Percentiles rank a stretch among this genome's conserved stretches.
Conservation (phyloP, 2,888 invertebrate species). For the Hydroisotoma schaefferi region DNA sequence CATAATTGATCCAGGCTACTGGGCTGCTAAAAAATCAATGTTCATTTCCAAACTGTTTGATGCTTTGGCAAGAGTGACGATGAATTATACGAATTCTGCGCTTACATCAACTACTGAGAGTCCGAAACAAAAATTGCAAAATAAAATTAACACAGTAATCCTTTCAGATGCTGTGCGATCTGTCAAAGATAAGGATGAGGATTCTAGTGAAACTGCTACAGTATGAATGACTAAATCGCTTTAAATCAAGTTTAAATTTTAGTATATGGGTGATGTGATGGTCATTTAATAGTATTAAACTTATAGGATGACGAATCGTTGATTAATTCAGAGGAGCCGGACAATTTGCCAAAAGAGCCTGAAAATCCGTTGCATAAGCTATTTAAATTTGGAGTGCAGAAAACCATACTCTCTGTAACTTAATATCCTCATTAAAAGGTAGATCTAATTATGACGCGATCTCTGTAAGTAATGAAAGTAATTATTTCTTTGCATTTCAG, state of each 20-base stretch:
- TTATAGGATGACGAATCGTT: constrained; percentile 22
- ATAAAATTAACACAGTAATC: constrained; percentile 36
- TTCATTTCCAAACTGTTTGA: constrained; percentile 44
- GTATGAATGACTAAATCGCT: background rate
- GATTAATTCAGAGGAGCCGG: constrained; percentile 16
- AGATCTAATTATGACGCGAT: background rate
- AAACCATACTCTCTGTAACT: constrained; percentile 33
- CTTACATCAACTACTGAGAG: constrained; percentile 13
- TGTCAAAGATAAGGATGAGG: constrained; percentile 17
- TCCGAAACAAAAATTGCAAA: constrained; percentile 27
- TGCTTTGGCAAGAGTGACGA: constrained; percentile 38
- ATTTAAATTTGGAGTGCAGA: constrained; percentile 38
- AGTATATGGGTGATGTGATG: background rate
- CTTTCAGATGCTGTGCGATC: constrained; percentile 30
- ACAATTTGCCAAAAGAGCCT: constrained; percentile 27
- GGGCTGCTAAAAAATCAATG: constrained; percentile 45
- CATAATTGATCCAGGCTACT: constrained; percentile 36
- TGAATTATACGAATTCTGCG: constrained; percentile 30
- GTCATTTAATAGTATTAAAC: too few species aligned
- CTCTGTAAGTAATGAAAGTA: background rate
- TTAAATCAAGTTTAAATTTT: background rate
- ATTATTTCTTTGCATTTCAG: constrained; percentile 13
- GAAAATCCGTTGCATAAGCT: constrained; percentile 33
- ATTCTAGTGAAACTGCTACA: constrained; percentile 12
- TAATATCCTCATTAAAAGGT: constrained; percentile 18